Conservation (phyloP, 2,797 vertebrate genomes). For the Argyrosomus regius region DNA sequence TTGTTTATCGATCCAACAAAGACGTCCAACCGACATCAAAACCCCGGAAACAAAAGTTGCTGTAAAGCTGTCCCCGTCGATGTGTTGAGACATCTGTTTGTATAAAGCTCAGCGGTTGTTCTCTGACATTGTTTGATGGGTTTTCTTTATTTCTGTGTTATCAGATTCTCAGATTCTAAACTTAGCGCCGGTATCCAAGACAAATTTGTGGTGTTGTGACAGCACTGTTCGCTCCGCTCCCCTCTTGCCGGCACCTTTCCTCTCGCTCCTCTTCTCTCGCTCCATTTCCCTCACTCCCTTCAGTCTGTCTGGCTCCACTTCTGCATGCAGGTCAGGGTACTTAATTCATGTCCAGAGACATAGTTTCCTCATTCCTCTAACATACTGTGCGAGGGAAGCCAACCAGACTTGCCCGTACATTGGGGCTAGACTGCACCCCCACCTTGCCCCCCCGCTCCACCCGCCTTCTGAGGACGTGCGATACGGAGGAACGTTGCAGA, state of each 20-base stretch:
- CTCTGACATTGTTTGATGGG: constrained; percentile 47
- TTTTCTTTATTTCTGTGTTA: constrained; percentile 41
- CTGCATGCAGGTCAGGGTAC: constrained; percentile 66
- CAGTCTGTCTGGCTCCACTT: constrained; percentile 51
- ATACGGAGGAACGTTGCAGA: constrained; percentile 55
- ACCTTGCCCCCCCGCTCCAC: neutral
- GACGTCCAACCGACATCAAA: constrained; percentile 59
- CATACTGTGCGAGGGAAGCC: constrained; percentile 39
- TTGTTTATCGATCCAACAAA: constrained; percentile 68
- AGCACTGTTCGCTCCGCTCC: neutral
- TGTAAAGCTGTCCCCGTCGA: constrained; percentile 55
- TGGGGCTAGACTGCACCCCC: constrained; percentile 31
- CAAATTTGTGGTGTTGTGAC: constrained; percentile 39
- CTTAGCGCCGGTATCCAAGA: constrained; percentile 30
- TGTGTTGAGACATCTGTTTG: constrained; percentile 58
- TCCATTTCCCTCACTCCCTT: constrained; percentile 54
- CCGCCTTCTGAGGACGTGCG: constrained; percentile 55
- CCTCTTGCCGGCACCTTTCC: constrained; percentile 37
- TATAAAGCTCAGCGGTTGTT: constrained; percentile 52
- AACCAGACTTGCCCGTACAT: constrained; percentile 37
- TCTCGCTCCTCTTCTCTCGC: constrained; percentile 39
- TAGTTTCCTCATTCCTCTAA: constrained; percentile 36
- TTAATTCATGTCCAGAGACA: constrained; percentile 73
- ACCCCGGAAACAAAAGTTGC: constrained; percentile 16
- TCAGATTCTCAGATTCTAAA: constrained; percentile 52